Evolutionary conservation across 1,140 invertebrate genomes (phyloP), one percentile per base, ranked within the genome.

Genomic region (Cataglyphis hispanica): DNA sequence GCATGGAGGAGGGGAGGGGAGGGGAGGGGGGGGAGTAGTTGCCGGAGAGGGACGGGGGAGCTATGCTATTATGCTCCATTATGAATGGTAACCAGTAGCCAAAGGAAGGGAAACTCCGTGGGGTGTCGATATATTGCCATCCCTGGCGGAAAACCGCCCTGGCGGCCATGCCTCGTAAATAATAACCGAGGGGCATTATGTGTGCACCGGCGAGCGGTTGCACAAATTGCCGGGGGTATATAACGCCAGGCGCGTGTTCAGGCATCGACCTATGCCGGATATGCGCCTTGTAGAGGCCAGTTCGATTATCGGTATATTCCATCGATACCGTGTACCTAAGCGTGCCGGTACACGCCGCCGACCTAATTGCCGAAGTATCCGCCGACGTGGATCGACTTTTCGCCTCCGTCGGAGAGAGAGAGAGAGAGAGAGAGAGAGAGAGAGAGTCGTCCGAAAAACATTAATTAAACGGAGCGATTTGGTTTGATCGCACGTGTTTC

Each of bases 61-160:
- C 31, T n/a, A 3, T 69, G 88, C 88, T 89, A 92, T 92, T 92
- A 90, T 93, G 85, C 88, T 88, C 89, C 81, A 93, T 92, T 93
- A 92, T 89, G 89, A 78, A 91, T 89, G 89, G 88, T 91, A 92
- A 92, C 91, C 91, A 92, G 91, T 92, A 92, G 92, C 92, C 87
- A 89, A 87, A 89, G 85, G 89, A 92, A 89, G 85, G 46, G 46
- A 84, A 80, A 86, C 91, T 76, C 91, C 53, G 86, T 89, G 87
- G 92, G 92, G 92, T 89, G 89, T 91, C 86, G 77, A 89, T 91
- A 93, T 93, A 93, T 93, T 92, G 89, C 86, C 88, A 76, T 87
- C 88, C 87, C 78, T 78, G 66, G n/a, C n/a, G n/a, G 85, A 89
- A 76, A 87, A 84, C 83, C 85, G 88, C n/a, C n/a, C n/a, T 3